phyloP scores from a whole-genome alignment of 2,888 invertebrate species.

The Hirtodrosophila cameraria region DNA sequence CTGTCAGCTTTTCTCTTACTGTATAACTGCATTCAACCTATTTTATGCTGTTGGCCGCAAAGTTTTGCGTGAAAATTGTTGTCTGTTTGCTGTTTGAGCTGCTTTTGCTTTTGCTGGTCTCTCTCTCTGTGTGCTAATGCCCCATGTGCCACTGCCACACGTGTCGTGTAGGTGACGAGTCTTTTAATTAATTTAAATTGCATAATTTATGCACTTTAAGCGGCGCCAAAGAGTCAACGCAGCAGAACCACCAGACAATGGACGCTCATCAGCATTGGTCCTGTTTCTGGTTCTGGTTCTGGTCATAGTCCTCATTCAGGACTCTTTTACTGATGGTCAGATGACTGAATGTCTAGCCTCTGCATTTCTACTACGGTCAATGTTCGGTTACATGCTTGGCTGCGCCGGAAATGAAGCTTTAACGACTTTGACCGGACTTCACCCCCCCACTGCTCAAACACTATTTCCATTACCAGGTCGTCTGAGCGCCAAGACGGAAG shows the following conservation, averaged over 20 bases:
- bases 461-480: conserved; percentile 29
- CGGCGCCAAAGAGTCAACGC: conserved; percentile 29
- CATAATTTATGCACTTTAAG: conserved; percentile 60
- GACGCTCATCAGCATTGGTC: conserved; percentile 62
- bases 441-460: too few relatives aligned
- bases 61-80: conserved; percentile 31
- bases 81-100: conserved; percentile 18
- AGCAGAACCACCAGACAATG: conserved; percentile 58
- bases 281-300: neutral
- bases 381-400: conserved; percentile 70
- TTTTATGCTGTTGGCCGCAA: conserved; percentile 13
- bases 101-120: conserved; percentile 13
- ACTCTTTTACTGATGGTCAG: neutral
- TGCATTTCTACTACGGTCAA: conserved; percentile 53
- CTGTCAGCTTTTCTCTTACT: conserved; percentile 8
- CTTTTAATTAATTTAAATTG: conserved; percentile 71
- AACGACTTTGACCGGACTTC: conserved; percentile 71
- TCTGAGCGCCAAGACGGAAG: neutral
- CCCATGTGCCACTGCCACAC: conserved; percentile 22
- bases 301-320: too few relatives aligned
- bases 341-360: conserved; percentile 30
- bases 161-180: conserved; percentile 51
- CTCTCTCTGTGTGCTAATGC: conserved; percentile 49
- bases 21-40: neutral
- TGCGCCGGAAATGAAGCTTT: conserved; percentile 79